Evolutionary conservation across 2,113 vertebrate genomes (phyloP).

Genomic region (Coregonus clupeaformis): DNA sequence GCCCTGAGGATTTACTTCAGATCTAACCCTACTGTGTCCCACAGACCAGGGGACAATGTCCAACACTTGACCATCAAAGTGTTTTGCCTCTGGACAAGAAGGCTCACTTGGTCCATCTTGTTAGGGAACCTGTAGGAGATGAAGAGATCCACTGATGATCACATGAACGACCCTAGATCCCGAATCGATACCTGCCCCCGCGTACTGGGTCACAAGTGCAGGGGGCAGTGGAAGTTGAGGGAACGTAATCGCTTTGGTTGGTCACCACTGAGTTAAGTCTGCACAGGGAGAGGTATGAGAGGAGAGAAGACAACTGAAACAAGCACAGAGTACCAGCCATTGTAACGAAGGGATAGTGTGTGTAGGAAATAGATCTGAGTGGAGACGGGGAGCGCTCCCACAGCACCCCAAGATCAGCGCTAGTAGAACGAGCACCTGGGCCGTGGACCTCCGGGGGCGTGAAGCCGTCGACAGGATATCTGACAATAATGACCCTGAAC

Average conservation of each 20-base stretch:
- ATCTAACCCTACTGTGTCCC: not conserved
- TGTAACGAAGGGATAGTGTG: constrained; percentile 39
- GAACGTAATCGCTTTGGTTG: constrained; percentile 78
- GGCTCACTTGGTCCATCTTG: not conserved
- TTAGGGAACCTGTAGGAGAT: constrained; percentile 62
- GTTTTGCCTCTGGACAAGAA: not conserved
- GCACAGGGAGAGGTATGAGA: constrained; percentile 67
- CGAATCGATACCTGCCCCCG: constrained; percentile 74
- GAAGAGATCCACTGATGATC: constrained; percentile 72
- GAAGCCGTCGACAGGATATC: constrained; percentile 63
- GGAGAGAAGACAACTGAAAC: constrained; percentile 59
- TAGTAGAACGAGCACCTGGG: constrained; percentile 72
- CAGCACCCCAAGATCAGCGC: constrained; percentile 52
- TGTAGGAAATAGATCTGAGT: constrained; percentile 66
- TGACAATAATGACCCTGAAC: constrained; percentile 52
- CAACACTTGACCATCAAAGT: constrained; percentile 4
- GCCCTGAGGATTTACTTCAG: not conserved
- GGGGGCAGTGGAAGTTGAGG: constrained; percentile 77
- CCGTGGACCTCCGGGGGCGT: constrained; percentile 69
- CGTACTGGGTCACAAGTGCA: constrained; percentile 68
- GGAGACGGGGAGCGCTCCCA: constrained; percentile 57
- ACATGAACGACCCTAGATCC: constrained; percentile 68
- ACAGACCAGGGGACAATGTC: not conserved
- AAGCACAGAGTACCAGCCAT: constrained; percentile 65
- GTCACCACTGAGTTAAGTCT: constrained; percentile 74